Conservation (phyloP, 1,140 invertebrate genomes). For the Dufourea novaeangliae region DNA sequence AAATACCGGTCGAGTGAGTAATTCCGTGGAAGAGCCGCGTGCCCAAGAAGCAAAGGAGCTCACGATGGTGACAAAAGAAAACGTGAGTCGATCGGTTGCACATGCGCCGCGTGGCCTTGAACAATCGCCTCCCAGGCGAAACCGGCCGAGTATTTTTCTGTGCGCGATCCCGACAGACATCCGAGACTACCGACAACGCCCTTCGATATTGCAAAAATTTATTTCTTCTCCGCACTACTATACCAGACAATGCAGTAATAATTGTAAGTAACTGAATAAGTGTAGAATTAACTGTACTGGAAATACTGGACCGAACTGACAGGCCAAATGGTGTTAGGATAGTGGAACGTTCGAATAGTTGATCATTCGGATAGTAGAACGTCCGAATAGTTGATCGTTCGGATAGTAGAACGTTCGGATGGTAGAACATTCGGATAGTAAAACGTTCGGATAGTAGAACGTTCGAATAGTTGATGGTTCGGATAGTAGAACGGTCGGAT, state of each 20-base stretch:
- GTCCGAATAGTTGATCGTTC: too few relatives aligned
- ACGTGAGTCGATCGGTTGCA: slow-evolving; percentile 39
- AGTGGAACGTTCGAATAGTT: too few relatives aligned
- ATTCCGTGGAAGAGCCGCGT: slow-evolving; percentile 35
- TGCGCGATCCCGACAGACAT: not conserved
- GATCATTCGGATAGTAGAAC: too few relatives aligned
- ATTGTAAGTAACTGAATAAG: too few relatives aligned
- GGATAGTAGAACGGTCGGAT: too few relatives aligned
- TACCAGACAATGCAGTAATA: not conserved
- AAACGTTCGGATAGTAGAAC: too few relatives aligned
- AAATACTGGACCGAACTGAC: too few relatives aligned
- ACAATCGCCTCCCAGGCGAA: slow-evolving; percentile 25
- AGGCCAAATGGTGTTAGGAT: too few relatives aligned
- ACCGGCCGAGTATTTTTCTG: slow-evolving; percentile 18
- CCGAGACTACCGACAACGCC: not conserved
- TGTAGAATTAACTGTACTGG: too few relatives aligned
- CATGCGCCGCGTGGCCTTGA: slow-evolving; percentile 44
- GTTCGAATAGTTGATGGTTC: too few relatives aligned
- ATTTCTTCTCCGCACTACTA: not conserved
- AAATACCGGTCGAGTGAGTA: slow-evolving; percentile 59
- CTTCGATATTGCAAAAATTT: not conserved
- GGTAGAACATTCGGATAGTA: too few relatives aligned
- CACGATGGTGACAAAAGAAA: slow-evolving; percentile 42
- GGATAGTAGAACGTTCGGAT: too few relatives aligned
- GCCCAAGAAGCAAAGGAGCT: slow-evolving; percentile 51